Evolutionary conservation across 2,113 vertebrate species (phyloP).

Genomic region (Azemiops feae): DNA sequence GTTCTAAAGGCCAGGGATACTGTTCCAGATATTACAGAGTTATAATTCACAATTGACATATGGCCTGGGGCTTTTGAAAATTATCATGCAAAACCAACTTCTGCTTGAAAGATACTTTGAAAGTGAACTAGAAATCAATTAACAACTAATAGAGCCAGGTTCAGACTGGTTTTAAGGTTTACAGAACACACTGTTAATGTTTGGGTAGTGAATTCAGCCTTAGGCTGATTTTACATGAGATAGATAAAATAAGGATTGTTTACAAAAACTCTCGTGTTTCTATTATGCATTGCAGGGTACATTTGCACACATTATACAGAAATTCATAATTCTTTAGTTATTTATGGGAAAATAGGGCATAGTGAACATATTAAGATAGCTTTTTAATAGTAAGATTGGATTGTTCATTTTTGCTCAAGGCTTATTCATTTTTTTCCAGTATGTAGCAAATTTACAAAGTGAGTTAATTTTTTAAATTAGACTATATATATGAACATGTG

Average conservation of each 20-base stretch:
- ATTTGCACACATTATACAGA: neutral
- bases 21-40: neutral
- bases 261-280: neutral
- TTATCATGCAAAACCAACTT: neutral
- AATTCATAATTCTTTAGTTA: neutral
- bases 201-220: neutral
- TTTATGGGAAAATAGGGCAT: neutral
- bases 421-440: neutral
- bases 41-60: neutral
- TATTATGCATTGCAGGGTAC: neutral
- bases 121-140: neutral
- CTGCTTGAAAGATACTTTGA: neutral
- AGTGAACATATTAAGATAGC: neutral
- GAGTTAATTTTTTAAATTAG: neutral
- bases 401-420: neutral
- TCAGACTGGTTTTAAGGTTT: neutral
- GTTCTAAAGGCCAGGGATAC: neutral
- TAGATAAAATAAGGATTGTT: neutral
- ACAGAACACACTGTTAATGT: neutral
- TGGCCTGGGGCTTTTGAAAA: neutral
- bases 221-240: neutral
- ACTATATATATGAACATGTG: neutral
- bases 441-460: neutral
- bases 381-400: neutral
- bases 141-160: neutral